Evolutionary conservation across 2,797 vertebrate species (phyloP).

Genomic region (Botia kubotai): DNA sequence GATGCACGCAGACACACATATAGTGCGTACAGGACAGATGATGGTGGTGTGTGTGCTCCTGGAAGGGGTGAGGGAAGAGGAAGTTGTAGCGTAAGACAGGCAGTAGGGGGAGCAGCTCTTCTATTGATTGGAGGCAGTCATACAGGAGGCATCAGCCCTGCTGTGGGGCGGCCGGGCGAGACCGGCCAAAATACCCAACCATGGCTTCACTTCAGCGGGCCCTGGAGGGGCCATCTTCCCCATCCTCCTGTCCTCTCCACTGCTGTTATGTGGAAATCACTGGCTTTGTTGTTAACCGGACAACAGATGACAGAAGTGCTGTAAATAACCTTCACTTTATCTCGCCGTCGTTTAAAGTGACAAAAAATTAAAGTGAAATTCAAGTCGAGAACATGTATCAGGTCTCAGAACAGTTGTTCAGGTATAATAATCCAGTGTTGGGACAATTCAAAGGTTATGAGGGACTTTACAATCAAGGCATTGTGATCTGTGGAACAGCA

Average conservation of each 20-base stretch:
- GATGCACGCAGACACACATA: slow-evolving; percentile 16
- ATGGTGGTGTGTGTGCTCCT: slow-evolving; percentile 3
- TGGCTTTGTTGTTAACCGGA: slow-evolving; percentile 45
- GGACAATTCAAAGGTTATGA: background rate
- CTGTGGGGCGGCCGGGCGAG: slow-evolving; percentile 43
- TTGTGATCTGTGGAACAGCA: background rate
- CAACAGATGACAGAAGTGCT: slow-evolving; percentile 28
- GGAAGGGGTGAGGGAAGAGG: slow-evolving; percentile 64
- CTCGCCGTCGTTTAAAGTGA: slow-evolving; percentile 21
- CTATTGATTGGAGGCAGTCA: slow-evolving; percentile 77
- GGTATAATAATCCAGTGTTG: background rate
- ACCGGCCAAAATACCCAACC: slow-evolving; percentile 43
- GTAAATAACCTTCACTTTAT: slow-evolving; percentile 39
- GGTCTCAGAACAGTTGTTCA: background rate
- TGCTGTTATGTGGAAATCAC: slow-evolving; percentile 43
- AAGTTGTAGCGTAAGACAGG: slow-evolving; percentile 81
- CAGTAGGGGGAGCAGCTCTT: slow-evolving; percentile 98
- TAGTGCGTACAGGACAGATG: background rate
- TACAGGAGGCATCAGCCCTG: slow-evolving; percentile 46
- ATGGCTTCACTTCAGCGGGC: slow-evolving; percentile 47
- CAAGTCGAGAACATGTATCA: slow-evolving; percentile 8
- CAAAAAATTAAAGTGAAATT: slow-evolving; percentile 7
- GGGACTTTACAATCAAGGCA: background rate
- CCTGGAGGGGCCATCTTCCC: slow-evolving; percentile 38
- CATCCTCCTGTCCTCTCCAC: slow-evolving; percentile 21